Base-by-base conservation (phyloP, 1,140 invertebrate genomes). In the Aphelinus atriplicis region DNA sequence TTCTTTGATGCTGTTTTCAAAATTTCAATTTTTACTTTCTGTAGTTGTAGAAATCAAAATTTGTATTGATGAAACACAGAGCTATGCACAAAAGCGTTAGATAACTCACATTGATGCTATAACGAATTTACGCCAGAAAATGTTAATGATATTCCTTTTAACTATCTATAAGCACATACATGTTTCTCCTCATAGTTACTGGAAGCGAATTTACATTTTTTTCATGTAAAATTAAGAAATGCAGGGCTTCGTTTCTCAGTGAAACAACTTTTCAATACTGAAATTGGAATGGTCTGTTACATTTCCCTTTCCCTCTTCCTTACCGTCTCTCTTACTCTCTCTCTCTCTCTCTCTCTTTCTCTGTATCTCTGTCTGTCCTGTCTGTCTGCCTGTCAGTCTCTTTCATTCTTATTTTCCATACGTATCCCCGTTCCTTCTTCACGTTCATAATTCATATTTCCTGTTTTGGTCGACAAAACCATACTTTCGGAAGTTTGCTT, bases 201-300 rank as follows among this genome's bases (percentile, higher is more conserved):
- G 58, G 67, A 73, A 55, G 61, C 9, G 57, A 67, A n/a, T 63
- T 56, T 60, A 43, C n/a, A 10, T 62, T 45, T 71, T 67, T 50
- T 73, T 55, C 64, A 69, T 45, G 76, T 71, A 78, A 78, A 79
- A 80, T 75, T 77, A 73, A 77, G 77, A 81, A 80, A 81, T 78
- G 75, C 75, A 76, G 57, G 45, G 64, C 51, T 71, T 48, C 68
- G 64, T 78, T 73, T 77, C 61, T 78, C 58, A 53, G 64, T 70
- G 77, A 75, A 73, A 79, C 70, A 77, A 81, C 71, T 71, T 80
- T 80, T 84, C 79, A 88, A 88, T 88, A 88, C 86, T 87, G 86
- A 85, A 85, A 85, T 86, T 86, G 86, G 86, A 87, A 87, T 87
- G 86, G 77, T 85, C 84, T 80, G 81, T 81, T 75, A 71, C 77